A percentile compares a stretch with the other conserved stretches of the same genome.
Evolutionary conservation across 2,888 invertebrate genomes (phyloP).

Genomic region (Erebia ligea): DNA sequence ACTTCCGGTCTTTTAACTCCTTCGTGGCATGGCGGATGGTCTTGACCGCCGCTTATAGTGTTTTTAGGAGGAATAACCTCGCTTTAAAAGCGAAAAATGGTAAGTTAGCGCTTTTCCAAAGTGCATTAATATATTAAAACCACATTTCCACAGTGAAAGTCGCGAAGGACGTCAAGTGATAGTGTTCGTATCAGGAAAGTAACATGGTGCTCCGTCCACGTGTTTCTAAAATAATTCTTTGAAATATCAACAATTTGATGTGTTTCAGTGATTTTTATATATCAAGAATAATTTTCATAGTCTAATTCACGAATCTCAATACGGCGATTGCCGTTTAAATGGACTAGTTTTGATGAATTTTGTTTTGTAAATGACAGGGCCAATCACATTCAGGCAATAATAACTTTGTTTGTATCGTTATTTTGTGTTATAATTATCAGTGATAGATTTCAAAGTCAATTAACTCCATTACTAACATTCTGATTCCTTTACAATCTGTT

Average conservation of each 20-base stretch:
- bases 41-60: slow-evolving; percentile 72
- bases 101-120: slow-evolving; percentile 60
- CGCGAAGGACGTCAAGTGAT: slow-evolving; percentile 40
- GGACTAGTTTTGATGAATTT: neutral
- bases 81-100: slow-evolving; percentile 78
- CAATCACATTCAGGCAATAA: neutral
- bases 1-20: slow-evolving; percentile 81
- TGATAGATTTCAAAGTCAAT: neutral
- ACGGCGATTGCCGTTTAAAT: neutral
- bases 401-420: neutral
- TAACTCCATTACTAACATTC: neutral
- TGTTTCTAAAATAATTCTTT: slow-evolving; percentile 46
- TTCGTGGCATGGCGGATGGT: slow-evolving; percentile 84
- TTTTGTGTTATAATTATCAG: neutral
- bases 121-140: slow-evolving; percentile 42
- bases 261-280: slow-evolving; percentile 37
- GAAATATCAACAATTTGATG: slow-evolving; percentile 41
- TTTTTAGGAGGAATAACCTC: slow-evolving; percentile 75
- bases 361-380: neutral
- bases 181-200: slow-evolving; percentile 48
- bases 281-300: neutral
- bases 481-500: neutral
- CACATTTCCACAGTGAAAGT: slow-evolving; percentile 46
- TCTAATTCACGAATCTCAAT: neutral
- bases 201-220: slow-evolving; percentile 47